A percentile compares a stretch with the other conserved stretches of the same genome.
Evolutionary conservation across 2,113 vertebrate genomes (phyloP).

Genomic region (Romanogobio albipinnatus): DNA sequence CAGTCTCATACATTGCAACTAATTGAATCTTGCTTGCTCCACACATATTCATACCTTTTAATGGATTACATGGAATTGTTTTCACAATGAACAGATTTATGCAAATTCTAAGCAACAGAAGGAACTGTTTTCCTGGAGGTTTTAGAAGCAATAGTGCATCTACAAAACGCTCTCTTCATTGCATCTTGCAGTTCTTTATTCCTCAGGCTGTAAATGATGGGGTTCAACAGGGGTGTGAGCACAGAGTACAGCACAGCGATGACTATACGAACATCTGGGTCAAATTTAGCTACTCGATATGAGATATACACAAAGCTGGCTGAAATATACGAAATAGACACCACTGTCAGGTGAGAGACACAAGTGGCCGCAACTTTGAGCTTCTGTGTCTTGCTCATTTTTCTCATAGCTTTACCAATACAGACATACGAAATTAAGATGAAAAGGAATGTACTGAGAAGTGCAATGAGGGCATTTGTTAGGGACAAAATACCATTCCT

Average conservation of each 20-base stretch:
- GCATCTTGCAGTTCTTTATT: slow-evolving; percentile 62
- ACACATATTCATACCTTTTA: neutral
- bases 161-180: slow-evolving; percentile 42
- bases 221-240: slow-evolving; percentile 66
- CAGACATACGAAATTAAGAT: slow-evolving; percentile 58
- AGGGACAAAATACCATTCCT: slow-evolving; percentile 41
- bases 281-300: slow-evolving; percentile 59
- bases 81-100: neutral
- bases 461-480: neutral
- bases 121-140: slow-evolving; percentile 8
- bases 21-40: neutral
- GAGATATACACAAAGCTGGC: slow-evolving; percentile 63
- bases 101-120: slow-evolving; percentile 6
- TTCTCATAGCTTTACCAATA: slow-evolving; percentile 48
- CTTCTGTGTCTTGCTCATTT: slow-evolving; percentile 44
- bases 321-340: slow-evolving; percentile 57
- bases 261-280: slow-evolving; percentile 60
- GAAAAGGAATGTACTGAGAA: slow-evolving; percentile 56
- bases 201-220: slow-evolving; percentile 67
- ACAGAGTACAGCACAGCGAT: slow-evolving; percentile 57
- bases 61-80: neutral
- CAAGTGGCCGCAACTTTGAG: slow-evolving; percentile 56
- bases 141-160: neutral
- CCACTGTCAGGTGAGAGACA: slow-evolving; percentile 61
- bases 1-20: neutral